A percentile compares a stretch with the other conserved stretches of the same genome.
Conservation (phyloP, 2,888 invertebrate species). For the Esperia sulphurella region DNA sequence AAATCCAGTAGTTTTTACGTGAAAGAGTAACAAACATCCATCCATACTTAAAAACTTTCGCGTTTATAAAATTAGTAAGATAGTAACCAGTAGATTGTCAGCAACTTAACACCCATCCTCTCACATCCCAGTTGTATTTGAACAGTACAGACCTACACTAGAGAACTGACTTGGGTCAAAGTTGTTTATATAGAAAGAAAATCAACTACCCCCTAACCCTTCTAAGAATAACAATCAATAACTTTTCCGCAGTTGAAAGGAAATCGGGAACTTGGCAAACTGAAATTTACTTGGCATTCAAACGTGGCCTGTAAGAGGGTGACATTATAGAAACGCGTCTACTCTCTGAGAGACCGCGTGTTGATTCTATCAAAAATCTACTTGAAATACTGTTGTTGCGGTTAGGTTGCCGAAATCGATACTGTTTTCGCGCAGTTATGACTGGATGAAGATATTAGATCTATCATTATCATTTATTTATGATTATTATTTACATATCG, state of each 20-base stretch:
- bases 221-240: slow-evolving; percentile 67
- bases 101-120: not conserved
- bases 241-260: slow-evolving; percentile 56
- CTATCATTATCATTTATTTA: too few species aligned
- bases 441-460: too few species aligned
- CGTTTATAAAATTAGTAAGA: too few species aligned
- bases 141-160: not conserved
- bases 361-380: slow-evolving; percentile 76
- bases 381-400: slow-evolving; percentile 36
- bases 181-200: slow-evolving; percentile 25
- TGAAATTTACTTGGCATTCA: slow-evolving; percentile 69
- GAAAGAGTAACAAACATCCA: too few species aligned
- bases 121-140: not conserved
- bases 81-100: too few species aligned
- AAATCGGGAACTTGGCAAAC: slow-evolving; percentile 59
- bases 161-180: not conserved
- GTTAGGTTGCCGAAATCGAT: slow-evolving; percentile 22
- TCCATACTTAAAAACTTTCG: too few species aligned
- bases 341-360: slow-evolving; percentile 57
- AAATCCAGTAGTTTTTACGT: too few species aligned
- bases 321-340: slow-evolving; percentile 68
- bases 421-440: slow-evolving; percentile 13
- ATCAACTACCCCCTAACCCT: slow-evolving; percentile 44
- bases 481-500: too few species aligned
- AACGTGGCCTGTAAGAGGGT: slow-evolving; percentile 52